phyloP scores from a whole-genome alignment of 2,888 invertebrate species.

The Zonitis immaculata region DNA sequence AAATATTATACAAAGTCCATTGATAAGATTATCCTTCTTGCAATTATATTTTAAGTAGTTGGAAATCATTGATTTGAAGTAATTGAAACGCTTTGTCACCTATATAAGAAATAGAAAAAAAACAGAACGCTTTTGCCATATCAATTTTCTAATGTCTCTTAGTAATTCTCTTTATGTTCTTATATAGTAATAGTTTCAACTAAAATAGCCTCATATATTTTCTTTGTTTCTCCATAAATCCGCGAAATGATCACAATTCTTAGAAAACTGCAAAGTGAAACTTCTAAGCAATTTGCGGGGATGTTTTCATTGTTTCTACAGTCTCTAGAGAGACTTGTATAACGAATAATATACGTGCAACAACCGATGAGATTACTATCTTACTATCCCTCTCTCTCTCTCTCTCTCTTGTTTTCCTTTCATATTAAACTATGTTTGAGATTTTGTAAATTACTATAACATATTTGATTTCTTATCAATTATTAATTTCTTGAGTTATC shows the following conservation, averaged over 20 bases:
- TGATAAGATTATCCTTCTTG: no score
- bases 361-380: conserved; percentile 1
- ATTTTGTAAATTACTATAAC: no score
- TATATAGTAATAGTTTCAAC: conserved; percentile 34
- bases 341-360: conserved; percentile 7
- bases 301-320: conserved; percentile 31
- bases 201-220: conserved; percentile 41
- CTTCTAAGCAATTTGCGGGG: conserved; percentile 42
- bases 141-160: no score
- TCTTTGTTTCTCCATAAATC: conserved; percentile 42
- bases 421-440: no score
- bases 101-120: no score
- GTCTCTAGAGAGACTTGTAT: conserved; percentile 9
- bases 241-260: conserved; percentile 41
- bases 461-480: no score
- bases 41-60: no score
- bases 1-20: no score
- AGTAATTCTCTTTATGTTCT: not conserved
- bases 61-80: no score
- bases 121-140: no score
- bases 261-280: conserved; percentile 41
- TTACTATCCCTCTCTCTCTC: not conserved
- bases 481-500: no score
- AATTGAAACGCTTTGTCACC: no score
- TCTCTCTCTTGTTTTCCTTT: not conserved